Evolutionary conservation across 2,113 vertebrate species (phyloP).

Genomic region (Catharus minimus): DNA sequence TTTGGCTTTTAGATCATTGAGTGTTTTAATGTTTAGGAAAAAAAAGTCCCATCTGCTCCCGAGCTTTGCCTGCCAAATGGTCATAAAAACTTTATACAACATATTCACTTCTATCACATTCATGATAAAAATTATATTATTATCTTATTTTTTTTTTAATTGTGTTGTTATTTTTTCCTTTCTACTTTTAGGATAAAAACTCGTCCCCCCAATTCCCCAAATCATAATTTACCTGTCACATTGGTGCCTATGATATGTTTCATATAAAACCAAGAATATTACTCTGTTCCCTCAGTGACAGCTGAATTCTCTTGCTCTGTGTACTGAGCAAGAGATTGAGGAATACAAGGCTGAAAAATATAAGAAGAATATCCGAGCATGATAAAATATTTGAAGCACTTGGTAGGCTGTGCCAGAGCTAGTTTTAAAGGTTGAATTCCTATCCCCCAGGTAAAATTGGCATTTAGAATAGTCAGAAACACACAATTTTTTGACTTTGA

Average conservation of each 20-base stretch:
- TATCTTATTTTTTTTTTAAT: not conserved
- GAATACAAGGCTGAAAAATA: not conserved
- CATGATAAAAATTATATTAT: not conserved
- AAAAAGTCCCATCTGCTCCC: not conserved
- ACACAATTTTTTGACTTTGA: not conserved
- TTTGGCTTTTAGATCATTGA: not conserved
- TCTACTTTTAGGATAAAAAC: not conserved
- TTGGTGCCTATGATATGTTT: not conserved
- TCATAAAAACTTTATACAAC: not conserved
- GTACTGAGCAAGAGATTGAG: not conserved
- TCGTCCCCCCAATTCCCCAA: rapidly evolving
- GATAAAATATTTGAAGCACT: not conserved
- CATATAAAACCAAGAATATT: not conserved
- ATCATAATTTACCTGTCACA: not conserved
- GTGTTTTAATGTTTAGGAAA: not conserved
- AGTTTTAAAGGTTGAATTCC: not conserved
- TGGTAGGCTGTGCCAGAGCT: not conserved
- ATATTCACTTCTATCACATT: not conserved
- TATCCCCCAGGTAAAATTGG: not conserved
- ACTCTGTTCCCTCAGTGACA: not conserved
- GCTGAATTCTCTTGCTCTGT: not conserved
- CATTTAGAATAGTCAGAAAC: not conserved
- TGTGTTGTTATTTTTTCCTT: not conserved
- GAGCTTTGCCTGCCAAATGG: not conserved
- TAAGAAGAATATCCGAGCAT: not conserved